These are phyloP conservation scores for Drosophila formosana DNA, from an alignment of 2,888 invertebrate species.

Conservation along the genomic window DNA sequence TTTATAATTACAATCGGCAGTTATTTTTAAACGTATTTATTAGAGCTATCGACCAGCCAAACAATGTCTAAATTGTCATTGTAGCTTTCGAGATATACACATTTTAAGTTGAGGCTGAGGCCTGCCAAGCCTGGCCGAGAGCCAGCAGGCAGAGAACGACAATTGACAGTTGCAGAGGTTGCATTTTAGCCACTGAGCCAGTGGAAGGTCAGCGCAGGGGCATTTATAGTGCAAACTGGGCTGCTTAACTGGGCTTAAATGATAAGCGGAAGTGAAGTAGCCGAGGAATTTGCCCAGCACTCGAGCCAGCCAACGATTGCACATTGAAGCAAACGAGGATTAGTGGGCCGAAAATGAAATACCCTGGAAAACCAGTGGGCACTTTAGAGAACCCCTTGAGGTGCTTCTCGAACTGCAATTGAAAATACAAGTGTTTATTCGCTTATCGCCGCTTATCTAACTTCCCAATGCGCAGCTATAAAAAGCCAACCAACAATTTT, in stretches of 20 bases:
- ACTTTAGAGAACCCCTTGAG: background rate
- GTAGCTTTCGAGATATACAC: too few species aligned
- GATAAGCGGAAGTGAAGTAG: slow-evolving; percentile 52
- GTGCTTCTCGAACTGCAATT: background rate
- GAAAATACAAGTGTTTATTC: background rate
- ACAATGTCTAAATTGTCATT: too few species aligned
- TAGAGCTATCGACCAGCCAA: too few species aligned
- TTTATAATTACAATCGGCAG: too few species aligned
- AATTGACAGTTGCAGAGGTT: background rate
- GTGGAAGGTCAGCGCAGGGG: background rate
- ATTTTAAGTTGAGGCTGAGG: too few species aligned
- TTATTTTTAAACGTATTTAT: too few species aligned
- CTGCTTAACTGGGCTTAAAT: slow-evolving; percentile 39
- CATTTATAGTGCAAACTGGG: slow-evolving; percentile 36
- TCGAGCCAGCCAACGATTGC: slow-evolving; percentile 25
- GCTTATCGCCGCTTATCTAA: slow-evolving; percentile 26
- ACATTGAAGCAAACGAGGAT: background rate
- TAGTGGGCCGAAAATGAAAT: background rate
- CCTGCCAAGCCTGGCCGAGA: too few species aligned
- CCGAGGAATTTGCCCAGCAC: slow-evolving; percentile 38
- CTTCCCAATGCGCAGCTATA: slow-evolving; percentile 1
- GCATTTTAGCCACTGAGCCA: slow-evolving; percentile 48
- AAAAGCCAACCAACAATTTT: background rate
- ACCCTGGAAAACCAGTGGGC: background rate
- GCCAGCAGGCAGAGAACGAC: too few species aligned